Conservation (phyloP, 1,140 invertebrate species). For the Archivesica marissinica region DNA sequence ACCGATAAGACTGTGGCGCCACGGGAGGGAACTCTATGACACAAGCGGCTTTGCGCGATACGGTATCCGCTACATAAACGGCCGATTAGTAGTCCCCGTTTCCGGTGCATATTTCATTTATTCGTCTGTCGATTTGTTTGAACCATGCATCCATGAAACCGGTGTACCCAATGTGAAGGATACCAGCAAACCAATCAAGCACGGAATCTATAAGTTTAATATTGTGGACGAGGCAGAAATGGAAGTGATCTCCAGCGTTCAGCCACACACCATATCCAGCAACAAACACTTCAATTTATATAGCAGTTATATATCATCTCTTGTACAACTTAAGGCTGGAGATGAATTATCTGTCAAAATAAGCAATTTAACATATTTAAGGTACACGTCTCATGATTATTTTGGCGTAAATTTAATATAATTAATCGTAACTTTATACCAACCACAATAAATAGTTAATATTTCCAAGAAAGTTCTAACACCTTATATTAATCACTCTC, state of each 20-base stretch:
- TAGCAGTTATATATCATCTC: background rate
- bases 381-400: background rate
- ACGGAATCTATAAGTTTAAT: conserved; percentile 28
- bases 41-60: conserved; percentile 13
- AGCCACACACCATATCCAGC: background rate
- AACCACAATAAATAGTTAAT: too few species aligned
- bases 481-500: too few species aligned
- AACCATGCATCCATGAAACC: background rate
- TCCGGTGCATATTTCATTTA: conserved; percentile 28
- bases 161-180: background rate
- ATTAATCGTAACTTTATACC: too few species aligned
- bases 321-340: conserved; percentile 29
- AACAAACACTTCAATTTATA: background rate
- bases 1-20: conserved; percentile 9
- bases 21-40: conserved; percentile 23
- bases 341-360: conserved; percentile 44
- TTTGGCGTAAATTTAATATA: conserved; percentile 30
- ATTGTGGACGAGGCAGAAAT: background rate
- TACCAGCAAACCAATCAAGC: background rate
- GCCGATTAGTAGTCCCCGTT: conserved; percentile 11
- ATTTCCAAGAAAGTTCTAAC: too few species aligned
- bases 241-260: background rate
- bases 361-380: background rate
- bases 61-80: conserved; percentile 26
- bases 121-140: background rate